Conservation (phyloP, 1,140 invertebrate species). For the Micrasema longulum region DNA sequence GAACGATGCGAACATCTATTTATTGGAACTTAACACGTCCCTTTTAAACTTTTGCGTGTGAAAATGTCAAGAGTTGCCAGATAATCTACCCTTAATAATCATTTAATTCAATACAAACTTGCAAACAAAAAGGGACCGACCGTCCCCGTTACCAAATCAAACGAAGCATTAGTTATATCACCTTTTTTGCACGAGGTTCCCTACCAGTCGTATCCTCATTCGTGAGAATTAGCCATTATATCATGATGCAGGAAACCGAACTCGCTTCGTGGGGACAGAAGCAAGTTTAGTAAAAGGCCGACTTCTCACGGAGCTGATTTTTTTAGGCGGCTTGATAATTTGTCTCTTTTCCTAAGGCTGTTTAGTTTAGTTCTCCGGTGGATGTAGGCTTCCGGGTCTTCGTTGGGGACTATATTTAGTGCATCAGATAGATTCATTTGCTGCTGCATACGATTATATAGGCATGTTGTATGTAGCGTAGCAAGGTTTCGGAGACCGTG, state of each 20-base stretch:
- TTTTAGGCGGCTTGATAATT: no score
- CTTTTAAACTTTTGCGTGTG: constrained; percentile 15
- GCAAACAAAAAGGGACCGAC: background rate
- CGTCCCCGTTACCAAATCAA: no score
- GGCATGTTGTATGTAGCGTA: constrained; percentile 22
- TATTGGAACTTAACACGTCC: no score
- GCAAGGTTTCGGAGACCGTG: constrained; percentile 26
- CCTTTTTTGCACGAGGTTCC: no score
- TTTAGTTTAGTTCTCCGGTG: background rate
- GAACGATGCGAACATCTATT: no score
- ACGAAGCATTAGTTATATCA: no score
- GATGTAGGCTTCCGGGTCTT: constrained; percentile 11
- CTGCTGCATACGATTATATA: constrained; percentile 13
- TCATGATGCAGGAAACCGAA: no score
- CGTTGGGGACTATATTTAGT: constrained; percentile 4
- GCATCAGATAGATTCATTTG: constrained; percentile 34
- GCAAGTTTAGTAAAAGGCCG: no score
- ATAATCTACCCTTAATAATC: background rate
- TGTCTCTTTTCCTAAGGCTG: background rate
- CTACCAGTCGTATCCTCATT: background rate
- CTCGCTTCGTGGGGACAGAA: no score
- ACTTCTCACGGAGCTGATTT: no score
- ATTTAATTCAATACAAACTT: background rate
- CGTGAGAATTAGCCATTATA: constrained; percentile 8
- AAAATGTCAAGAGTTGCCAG: constrained; percentile 24